These are phyloP conservation scores for Porites australiensis DNA, from an alignment of 64 coral and sea anemone species.

Conservation along the genomic window DNA sequence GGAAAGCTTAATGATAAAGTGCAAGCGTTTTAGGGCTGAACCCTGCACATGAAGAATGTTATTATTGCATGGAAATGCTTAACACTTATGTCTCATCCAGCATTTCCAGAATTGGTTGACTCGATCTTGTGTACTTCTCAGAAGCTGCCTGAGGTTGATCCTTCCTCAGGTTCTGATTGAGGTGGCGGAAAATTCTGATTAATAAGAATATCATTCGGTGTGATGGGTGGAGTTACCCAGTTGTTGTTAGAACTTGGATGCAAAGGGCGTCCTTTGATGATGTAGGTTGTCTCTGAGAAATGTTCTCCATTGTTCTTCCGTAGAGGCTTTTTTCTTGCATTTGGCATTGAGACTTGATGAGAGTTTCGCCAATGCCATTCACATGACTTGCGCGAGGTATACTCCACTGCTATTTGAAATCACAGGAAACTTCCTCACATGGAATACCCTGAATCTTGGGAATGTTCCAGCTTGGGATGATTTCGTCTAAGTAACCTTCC, in stretches of 20 bases:
- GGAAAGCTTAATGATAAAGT: no score
- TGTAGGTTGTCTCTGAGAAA: slow-evolving; percentile 36
- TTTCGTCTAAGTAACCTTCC: slow-evolving; percentile 10
- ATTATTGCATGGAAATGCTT: no score
- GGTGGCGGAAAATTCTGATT: background rate
- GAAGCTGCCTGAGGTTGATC: no score
- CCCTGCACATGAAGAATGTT: no score
- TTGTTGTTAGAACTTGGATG: slow-evolving; percentile 52
- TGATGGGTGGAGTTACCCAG: slow-evolving; percentile 53
- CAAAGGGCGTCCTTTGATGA: slow-evolving; percentile 43
- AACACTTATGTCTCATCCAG: no score
- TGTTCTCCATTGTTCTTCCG: slow-evolving; percentile 45
- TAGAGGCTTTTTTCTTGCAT: slow-evolving; percentile 34
- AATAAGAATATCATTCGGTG: slow-evolving; percentile 42
- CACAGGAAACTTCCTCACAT: background rate
- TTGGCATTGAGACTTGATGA: slow-evolving; percentile 57
- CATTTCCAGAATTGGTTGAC: no score
- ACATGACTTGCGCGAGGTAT: slow-evolving; percentile 10
- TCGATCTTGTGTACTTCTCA: no score
- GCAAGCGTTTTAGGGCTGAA: no score
- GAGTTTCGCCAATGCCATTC: slow-evolving; percentile 21
- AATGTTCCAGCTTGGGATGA: background rate
- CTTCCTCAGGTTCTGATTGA: background rate
- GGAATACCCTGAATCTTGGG: background rate
- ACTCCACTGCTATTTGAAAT: slow-evolving; percentile 37